These are phyloP conservation scores for Carassius auratus DNA, from an alignment of 2,113 vertebrate genomes.

Conservation along the genomic window DNA sequence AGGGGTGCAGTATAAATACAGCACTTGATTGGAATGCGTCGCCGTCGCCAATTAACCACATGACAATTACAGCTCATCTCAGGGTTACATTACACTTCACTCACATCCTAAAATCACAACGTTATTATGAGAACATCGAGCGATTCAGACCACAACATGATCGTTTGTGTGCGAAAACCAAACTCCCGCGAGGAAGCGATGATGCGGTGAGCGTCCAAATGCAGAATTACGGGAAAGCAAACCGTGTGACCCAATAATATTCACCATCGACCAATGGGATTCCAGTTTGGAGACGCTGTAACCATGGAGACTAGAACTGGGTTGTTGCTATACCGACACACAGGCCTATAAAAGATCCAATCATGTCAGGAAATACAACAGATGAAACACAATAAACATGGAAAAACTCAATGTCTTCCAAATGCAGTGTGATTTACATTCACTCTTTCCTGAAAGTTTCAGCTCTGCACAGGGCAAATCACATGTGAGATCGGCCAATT, in stretches of 20 bases:
- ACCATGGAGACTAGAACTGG: conserved; percentile 43
- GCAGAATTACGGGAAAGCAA: not conserved
- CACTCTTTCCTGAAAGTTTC: not conserved
- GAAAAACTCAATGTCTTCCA: not conserved
- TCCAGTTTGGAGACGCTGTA: not conserved
- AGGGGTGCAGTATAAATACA: not conserved
- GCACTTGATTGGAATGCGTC: not conserved
- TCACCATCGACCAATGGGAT: not conserved
- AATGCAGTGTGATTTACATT: no score
- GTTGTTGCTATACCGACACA: conserved; percentile 40
- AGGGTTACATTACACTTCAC: not conserved
- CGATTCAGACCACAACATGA: not conserved
- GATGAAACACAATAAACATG: not conserved
- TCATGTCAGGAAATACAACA: conserved; percentile 20
- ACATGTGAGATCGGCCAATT: not conserved
- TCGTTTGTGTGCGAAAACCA: not conserved
- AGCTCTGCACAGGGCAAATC: not conserved
- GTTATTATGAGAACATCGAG: not conserved
- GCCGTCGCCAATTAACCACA: not conserved
- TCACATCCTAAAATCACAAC: conserved; percentile 2
- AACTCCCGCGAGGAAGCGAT: not conserved
- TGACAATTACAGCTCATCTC: not conserved
- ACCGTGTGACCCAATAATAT: not conserved
- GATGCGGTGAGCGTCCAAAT: not conserved
- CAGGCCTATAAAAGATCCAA: not conserved